Base-by-base conservation (phyloP, 1,140 invertebrate species). In the Apis dorsata region DNA sequence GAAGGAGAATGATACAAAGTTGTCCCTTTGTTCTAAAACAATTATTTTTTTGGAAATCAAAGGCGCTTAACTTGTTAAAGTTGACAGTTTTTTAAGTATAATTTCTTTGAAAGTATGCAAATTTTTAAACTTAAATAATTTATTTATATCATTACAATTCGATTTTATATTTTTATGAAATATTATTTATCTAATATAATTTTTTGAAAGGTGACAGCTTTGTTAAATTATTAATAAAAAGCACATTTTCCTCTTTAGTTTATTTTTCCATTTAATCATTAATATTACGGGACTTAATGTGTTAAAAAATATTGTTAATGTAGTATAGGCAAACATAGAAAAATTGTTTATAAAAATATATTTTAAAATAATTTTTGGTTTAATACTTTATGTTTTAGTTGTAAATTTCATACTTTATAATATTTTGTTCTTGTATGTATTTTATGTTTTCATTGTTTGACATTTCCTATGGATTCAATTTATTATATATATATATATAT, bases 21-120 rank as follows among this genome's bases (percentile, higher is more conserved):
- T 79, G 68, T 72, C 57, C 68, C 55, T 69, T 73, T 24, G 12
- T 69, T 85, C 44, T 53, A 24, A 13, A 62, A 59, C 2, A 15
- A 13, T 1, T 65, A 9, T 63, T 51, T 19, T 24, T 72, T 65
- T 17, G 28, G 19, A 5, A 68, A 34, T n/a, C 44, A 63, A 24
- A 71, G 71, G 77, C 68, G 44, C 77, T 86, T 81, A 85, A 85
- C 55, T 84, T 85, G 82, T 74, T 84, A 81, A 73, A 85, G 8
- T 62, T 73, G 13, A 69, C 13, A 28, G 34, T 44, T 19, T 17
- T 66, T 80, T 13, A 59, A 62, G 34, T 62, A 62, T 24, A 63
- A n/a, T 1, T 69, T 69, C 7, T 8, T 13, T 69, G 21, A 69
- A 69, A 49, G 5, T 11, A 49, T 44, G 17, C 1, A 5, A 13